phyloP scores from a whole-genome alignment of 2,797 vertebrate species.

The Amazonetta brasiliensis region DNA sequence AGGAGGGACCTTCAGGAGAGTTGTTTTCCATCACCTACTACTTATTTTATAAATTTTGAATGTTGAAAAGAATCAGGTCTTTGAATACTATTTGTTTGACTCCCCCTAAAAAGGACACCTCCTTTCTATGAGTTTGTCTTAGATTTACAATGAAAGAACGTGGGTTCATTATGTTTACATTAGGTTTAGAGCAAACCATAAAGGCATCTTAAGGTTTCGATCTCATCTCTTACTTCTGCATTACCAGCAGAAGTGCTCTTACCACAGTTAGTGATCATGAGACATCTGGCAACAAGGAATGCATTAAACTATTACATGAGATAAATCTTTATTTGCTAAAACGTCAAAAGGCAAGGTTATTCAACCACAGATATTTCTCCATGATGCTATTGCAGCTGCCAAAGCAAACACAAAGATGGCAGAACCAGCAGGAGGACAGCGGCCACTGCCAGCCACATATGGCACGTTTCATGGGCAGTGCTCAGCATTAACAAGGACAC shows the following conservation, averaged over 20 bases:
- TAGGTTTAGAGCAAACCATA: background rate
- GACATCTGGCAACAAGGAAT: background rate
- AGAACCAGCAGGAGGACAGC: background rate
- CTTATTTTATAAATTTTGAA: background rate
- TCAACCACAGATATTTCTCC: background rate
- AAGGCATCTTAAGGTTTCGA: background rate
- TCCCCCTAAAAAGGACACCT: background rate
- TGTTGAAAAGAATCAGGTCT: background rate
- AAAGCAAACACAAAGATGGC: accelerated
- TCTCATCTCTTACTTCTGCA: no score
- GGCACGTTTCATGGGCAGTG: background rate
- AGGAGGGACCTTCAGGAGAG: background rate
- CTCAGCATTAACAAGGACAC: accelerated
- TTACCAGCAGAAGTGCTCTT: background rate
- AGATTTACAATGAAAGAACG: background rate
- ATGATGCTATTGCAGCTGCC: background rate
- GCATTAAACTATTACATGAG: accelerated
- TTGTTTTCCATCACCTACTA: background rate
- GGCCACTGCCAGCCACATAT: accelerated
- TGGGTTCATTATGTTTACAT: no score
- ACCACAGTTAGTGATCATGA: accelerated
- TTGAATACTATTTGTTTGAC: background rate
- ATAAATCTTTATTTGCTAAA: background rate
- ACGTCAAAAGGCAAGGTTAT: background rate
- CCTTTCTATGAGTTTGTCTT: background rate